Percentiles rank a stretch among this genome's conserved stretches.
Evolutionary conservation across 2,888 invertebrate genomes (phyloP).

Genomic region (Ennomos erosarius): DNA sequence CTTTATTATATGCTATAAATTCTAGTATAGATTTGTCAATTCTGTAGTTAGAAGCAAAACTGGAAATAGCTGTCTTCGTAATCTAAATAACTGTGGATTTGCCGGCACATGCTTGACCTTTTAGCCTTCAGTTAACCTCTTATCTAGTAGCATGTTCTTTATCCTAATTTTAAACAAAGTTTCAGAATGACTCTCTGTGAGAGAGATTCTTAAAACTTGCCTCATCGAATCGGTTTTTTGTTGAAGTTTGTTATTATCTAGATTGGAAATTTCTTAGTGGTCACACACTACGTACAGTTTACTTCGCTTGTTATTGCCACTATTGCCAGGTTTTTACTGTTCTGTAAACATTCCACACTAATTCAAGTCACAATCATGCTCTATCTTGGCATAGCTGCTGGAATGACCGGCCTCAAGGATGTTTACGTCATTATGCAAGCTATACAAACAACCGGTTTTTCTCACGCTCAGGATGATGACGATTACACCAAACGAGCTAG

Average conservation of each 20-base stretch:
- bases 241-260: not conserved
- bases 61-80: not conserved
- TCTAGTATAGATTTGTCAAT: too few species aligned
- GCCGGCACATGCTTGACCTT: slow-evolving; percentile 22
- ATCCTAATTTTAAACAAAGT: slow-evolving; percentile 10
- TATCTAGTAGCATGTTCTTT: slow-evolving; percentile 7
- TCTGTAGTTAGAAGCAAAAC: too few species aligned
- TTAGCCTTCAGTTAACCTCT: slow-evolving; percentile 21
- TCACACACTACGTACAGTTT: slow-evolving; percentile 3
- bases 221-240: not conserved
- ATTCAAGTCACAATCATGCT: slow-evolving; percentile 43
- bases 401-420: slow-evolving; percentile 62
- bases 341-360: too few species aligned
- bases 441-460: slow-evolving; percentile 57
- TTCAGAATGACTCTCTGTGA: slow-evolving; percentile 5
- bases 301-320: too few species aligned
- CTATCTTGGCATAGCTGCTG: slow-evolving; percentile 44
- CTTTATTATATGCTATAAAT: too few species aligned
- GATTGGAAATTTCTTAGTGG: slow-evolving; percentile 6
- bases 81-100: slow-evolving; percentile 1
- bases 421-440: slow-evolving; percentile 51
- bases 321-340: too few species aligned
- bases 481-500: slow-evolving; percentile 18
- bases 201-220: not conserved
- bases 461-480: slow-evolving; percentile 42